Conservation (phyloP, 2,113 vertebrate genomes). For the Glaucidium brasilianum region DNA sequence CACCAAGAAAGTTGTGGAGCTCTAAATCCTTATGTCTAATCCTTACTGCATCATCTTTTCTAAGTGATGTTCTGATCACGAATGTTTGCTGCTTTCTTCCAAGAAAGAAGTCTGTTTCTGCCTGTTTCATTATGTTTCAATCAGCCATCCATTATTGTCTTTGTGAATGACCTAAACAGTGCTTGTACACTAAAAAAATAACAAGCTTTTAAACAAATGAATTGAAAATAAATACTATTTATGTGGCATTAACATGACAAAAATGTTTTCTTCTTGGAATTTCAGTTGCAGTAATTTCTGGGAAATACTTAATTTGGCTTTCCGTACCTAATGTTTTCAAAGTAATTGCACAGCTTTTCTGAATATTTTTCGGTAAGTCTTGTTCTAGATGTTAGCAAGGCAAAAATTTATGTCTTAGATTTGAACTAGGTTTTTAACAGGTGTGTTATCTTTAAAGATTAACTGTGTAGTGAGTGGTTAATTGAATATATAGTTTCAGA, state of each 20-base stretch:
- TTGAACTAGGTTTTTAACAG: neutral
- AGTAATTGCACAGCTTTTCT: neutral
- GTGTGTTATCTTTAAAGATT: neutral
- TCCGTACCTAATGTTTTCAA: neutral
- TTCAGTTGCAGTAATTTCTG: neutral
- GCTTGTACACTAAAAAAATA: neutral
- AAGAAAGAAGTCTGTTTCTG: neutral
- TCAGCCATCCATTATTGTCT: neutral
- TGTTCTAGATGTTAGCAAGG: neutral
- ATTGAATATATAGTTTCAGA: neutral
- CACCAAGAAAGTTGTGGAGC: neutral
- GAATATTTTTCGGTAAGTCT: neutral
- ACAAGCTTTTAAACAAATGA: neutral
- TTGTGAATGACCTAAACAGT: neutral
- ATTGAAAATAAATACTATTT: neutral
- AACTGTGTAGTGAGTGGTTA: neutral
- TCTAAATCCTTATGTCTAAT: neutral
- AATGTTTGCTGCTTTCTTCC: neutral
- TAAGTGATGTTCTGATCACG: neutral
- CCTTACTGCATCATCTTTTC: neutral
- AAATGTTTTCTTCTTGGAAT: neutral
- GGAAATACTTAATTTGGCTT: neutral
- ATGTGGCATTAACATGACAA: accelerated
- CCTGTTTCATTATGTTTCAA: neutral
- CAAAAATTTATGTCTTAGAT: neutral